Base-by-base conservation (phyloP, 2,797 vertebrate genomes). In the Okamejei kenojei region DNA sequence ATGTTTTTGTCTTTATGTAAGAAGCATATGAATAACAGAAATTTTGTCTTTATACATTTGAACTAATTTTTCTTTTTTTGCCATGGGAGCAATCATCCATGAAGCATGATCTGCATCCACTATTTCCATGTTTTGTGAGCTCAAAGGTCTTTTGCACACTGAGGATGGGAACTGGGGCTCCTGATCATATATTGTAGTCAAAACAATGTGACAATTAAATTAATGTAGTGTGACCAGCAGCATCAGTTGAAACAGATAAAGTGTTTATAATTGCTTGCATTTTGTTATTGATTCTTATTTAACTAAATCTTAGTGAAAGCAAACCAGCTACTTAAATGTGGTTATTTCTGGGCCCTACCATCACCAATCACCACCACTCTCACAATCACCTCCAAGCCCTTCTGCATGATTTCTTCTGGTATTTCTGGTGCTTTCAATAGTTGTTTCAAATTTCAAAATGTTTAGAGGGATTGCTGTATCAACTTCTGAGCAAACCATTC, bases 1-100 rank as follows among this genome's bases (percentile, higher is more conserved):
- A 35, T 90, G 65, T 90, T 90, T 90, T 90, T n/a, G 9, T 23
- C 35, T 90, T 90, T 90, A 45, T 73, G 65, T 90, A 90, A 90
- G 65, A 54, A 84, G 54, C 11, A 26, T 84, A 54, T 84, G 58
- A 84, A 58, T 84, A 84, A 84, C 54, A 84, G 54, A 84, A 84
- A 84, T 84, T 61, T 84, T 84, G 45, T 58, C 26, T 84, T 45
- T 45, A 81, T 35, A 23, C 45, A 38, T 84, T 63, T 45, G 81
- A 1, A 5, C 29, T 84, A 54, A 61, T 84, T 58, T 63, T 61
- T 26, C 11, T n/a, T 63, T 2, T 19, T 2, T 10, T 84, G 54
- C 58, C 29, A 84, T 13, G 79, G 38, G 5, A 45, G 17, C 10
- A 29, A 88, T 35, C 32, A 15, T 35, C 32, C 32, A 17, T 35